Evolutionary conservation across 2,797 vertebrate species (phyloP).

Genomic region (Pyrocephalus nanus): DNA sequence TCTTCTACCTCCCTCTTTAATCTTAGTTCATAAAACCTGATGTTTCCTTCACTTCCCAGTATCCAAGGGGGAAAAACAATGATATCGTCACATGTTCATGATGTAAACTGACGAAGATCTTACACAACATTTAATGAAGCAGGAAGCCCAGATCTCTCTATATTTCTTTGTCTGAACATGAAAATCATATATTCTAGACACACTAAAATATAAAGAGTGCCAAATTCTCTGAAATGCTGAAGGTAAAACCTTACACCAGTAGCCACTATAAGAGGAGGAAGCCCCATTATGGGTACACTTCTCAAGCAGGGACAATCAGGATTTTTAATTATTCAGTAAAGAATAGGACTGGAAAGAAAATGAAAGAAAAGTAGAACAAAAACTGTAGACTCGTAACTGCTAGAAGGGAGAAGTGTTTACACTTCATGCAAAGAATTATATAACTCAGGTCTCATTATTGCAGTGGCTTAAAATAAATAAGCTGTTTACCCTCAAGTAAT

Average conservation of each 20-base stretch:
- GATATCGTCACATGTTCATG: neutral
- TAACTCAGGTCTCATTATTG: constrained; percentile 8
- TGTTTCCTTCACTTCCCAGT: neutral
- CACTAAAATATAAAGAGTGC: neutral
- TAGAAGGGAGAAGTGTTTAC: neutral
- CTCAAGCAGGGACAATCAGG: neutral
- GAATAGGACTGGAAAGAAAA: neutral
- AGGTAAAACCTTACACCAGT: neutral
- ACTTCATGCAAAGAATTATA: neutral
- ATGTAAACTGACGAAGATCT: neutral
- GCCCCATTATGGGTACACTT: neutral
- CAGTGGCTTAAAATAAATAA: neutral
- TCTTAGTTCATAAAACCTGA: neutral
- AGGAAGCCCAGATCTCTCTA: neutral
- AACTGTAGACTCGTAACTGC: neutral
- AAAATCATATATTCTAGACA: neutral
- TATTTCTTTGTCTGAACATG: neutral
- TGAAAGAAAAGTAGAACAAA: neutral
- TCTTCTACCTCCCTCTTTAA: neutral
- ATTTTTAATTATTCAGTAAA: neutral
- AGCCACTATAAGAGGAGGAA: neutral
- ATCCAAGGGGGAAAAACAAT: neutral
- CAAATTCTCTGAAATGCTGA: neutral
- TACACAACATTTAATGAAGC: neutral
- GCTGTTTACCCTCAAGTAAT: neutral